Percentiles rank a stretch among this genome's conserved stretches.
phyloP scores from a whole-genome alignment of 2,113 vertebrate species.

The Furnarius figulus region DNA sequence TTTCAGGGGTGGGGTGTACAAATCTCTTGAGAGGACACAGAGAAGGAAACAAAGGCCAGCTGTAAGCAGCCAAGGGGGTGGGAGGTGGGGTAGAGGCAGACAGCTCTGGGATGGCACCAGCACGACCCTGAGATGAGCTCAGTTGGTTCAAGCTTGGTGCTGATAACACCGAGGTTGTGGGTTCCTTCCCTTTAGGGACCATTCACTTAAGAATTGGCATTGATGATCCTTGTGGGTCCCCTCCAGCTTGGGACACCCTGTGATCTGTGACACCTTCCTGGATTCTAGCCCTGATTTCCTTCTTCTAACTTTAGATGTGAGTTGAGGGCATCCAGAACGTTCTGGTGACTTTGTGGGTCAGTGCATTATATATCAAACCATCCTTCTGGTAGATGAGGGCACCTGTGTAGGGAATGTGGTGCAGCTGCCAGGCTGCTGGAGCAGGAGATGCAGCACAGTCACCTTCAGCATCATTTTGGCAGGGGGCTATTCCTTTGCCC shows the following conservation, averaged over 20 bases:
- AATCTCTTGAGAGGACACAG: neutral
- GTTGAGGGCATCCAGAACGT: neutral
- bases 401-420: neutral
- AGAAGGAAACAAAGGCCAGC: neutral
- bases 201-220: neutral
- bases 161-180: neutral
- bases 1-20: neutral
- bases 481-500: neutral
- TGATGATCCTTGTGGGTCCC: neutral
- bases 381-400: neutral
- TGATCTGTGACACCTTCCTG: neutral
- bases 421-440: neutral
- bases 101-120: no score
- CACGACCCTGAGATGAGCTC: neutral
- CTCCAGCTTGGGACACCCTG: neutral
- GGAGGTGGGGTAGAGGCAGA: neutral
- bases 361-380: neutral
- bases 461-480: neutral
- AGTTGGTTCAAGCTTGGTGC: neutral
- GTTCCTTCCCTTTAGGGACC: neutral
- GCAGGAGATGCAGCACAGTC: neutral
- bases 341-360: neutral
- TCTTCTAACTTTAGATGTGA: neutral
- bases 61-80: neutral
- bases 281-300: neutral